Evolutionary conservation across 1,140 invertebrate species (phyloP), one percentile per base, ranked within the genome.

Genomic region (Eubasilissa regina): DNA sequence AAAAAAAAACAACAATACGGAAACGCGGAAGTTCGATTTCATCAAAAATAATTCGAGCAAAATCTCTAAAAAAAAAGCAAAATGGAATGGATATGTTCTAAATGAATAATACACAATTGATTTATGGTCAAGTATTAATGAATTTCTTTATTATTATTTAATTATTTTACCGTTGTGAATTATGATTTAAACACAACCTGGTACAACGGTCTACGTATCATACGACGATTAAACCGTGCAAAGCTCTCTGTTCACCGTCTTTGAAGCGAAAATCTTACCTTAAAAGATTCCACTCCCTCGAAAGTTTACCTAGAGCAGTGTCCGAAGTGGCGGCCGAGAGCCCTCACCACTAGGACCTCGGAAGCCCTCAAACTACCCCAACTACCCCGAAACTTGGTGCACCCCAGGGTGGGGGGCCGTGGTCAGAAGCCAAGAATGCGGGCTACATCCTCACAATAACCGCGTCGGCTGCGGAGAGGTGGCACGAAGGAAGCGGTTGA

Each of bases 361-460:
- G 45, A 68, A 68, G 64, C 45, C 43, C 68, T 25, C 70, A n/a
- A 56, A 47, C 66, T 21, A 44, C 21, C 51, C n/a, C 35, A 7
- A 55, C 13, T 60, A 12, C 48, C 48, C 11, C 58, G 3, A 21
- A 51, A 13, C 48, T 13, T 51, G 17, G 25, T 6, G 35, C 10
- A 12, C 12, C 13, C 43, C 13, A 62, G 19, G 19, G 66, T 12
- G n/a, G 15, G 15, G 43, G 45, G 35, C 13, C 21, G 70, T 43
- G 70, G 70, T 73, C 70, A 73, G 70, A 56, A 56, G 70, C 70
- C 53, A 73, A 73, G 70, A 73, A 73, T 73, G 70, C 70, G 70
- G 70, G 70, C 70, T 55, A 6, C 56, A 8, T 60, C 53, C 48
- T 73, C 70, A 56, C 70, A 73, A 73, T 73, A 44, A 35, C 51